Evolutionary conservation across 2,797 vertebrate genomes (phyloP).

Genomic region (Sitta carolinensis): DNA sequence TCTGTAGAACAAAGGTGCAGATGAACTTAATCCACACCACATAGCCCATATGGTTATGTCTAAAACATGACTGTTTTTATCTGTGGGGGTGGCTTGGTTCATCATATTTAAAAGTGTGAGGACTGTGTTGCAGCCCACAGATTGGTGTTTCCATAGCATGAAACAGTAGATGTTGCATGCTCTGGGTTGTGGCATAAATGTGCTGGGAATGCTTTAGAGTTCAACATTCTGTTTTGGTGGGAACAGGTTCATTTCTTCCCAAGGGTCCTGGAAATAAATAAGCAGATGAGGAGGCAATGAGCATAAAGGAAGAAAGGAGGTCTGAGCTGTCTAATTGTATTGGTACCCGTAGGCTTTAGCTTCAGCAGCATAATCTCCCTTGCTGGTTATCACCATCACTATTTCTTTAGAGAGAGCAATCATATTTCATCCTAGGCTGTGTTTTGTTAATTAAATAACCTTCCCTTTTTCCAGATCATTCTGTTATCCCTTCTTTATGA

Average conservation of each 20-base stretch:
- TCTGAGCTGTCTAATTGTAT: neutral
- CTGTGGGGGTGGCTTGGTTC: neutral
- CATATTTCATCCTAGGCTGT: neutral
- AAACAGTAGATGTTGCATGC: neutral
- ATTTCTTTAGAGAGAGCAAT: neutral
- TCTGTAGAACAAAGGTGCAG: neutral
- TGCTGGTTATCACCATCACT: neutral
- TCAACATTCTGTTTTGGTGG: neutral
- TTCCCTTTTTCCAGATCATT: neutral
- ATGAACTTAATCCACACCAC: neutral
- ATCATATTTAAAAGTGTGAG: conserved; percentile 1
- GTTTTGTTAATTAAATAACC: neutral
- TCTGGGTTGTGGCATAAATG: neutral
- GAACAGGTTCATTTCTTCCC: neutral
- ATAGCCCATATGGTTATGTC: neutral
- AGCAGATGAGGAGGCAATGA: neutral
- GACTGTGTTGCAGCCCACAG: neutral
- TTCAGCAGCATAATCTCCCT: neutral
- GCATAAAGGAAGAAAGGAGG: neutral
- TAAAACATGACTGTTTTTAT: neutral
- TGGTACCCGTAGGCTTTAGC: neutral
- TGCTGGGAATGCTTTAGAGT: neutral
- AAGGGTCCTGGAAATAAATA: neutral
- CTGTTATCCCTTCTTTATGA: neutral
- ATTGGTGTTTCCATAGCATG: neutral